Evolutionary conservation across 1,140 invertebrate genomes (phyloP).

Genomic region (Coenobita brevimanus): DNA sequence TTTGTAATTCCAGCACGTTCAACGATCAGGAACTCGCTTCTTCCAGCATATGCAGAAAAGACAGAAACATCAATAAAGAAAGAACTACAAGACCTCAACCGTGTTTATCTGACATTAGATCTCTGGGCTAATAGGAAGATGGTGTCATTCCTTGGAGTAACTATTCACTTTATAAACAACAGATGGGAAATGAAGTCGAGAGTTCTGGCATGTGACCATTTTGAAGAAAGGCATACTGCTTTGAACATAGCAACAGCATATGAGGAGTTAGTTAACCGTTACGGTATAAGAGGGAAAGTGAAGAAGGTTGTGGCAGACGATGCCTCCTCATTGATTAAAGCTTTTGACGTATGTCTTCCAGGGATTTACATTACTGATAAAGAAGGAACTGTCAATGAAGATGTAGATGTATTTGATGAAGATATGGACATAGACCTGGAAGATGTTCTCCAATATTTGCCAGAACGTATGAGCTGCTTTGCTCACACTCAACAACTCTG

Average conservation of each 20-base stretch:
- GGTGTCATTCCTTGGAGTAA: too few relatives aligned
- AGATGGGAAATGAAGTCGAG: too few relatives aligned
- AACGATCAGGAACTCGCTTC: too few relatives aligned
- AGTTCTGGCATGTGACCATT: neutral
- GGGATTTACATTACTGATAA: conserved; percentile 51
- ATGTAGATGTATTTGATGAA: too few relatives aligned
- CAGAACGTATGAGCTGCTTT: conserved; percentile 21
- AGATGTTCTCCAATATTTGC: neutral
- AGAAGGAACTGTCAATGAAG: neutral
- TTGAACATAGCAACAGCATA: conserved; percentile 6
- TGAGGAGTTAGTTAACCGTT: conserved; percentile 7
- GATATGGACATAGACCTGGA: too few relatives aligned
- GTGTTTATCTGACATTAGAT: too few relatives aligned
- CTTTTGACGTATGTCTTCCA: conserved; percentile 41
- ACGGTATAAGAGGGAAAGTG: conserved; percentile 18
- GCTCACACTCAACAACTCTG: conserved; percentile 18
- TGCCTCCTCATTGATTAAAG: conserved; percentile 25
- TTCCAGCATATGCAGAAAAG: too few relatives aligned
- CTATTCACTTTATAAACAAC: too few relatives aligned
- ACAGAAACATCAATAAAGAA: too few relatives aligned
- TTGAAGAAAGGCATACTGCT: neutral
- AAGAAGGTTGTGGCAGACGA: conserved; percentile 28
- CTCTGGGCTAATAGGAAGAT: too few relatives aligned
- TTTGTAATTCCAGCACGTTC: too few relatives aligned
- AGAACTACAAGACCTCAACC: too few relatives aligned